Evolutionary conservation across 1,140 invertebrate species (phyloP).

Genomic region (Tribolium castaneum): DNA sequence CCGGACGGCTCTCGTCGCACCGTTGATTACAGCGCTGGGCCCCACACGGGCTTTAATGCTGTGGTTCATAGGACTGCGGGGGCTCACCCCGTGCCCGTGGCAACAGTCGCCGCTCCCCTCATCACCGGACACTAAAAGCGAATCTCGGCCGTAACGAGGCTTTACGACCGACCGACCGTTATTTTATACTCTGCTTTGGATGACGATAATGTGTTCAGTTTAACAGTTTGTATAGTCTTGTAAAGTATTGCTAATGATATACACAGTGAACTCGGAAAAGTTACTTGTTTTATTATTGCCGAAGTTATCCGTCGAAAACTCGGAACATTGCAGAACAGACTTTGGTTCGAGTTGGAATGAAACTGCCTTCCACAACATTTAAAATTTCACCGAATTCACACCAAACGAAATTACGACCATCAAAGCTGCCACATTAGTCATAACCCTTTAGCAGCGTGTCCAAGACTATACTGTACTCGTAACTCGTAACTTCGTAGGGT

Average conservation of each 20-base stretch:
- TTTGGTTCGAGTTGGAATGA: too few relatives aligned
- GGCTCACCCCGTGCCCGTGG: slow-evolving; percentile 35
- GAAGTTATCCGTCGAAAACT: not conserved
- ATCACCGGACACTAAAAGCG: slow-evolving; percentile 11
- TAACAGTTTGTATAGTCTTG: slow-evolving; percentile 28
- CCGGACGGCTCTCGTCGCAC: slow-evolving; percentile 65
- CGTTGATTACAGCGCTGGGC: slow-evolving; percentile 66
- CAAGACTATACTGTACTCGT: too few relatives aligned
- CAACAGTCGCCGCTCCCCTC: slow-evolving; percentile 26
- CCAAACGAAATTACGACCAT: too few relatives aligned
- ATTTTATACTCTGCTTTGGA: slow-evolving; percentile 20
- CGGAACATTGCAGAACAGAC: too few relatives aligned
- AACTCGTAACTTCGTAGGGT: too few relatives aligned
- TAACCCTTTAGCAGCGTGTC: too few relatives aligned
- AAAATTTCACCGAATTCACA: too few relatives aligned
- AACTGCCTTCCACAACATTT: too few relatives aligned
- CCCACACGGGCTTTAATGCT: slow-evolving; percentile 67
- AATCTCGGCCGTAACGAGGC: slow-evolving; percentile 23
- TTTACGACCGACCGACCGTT: slow-evolving; percentile 37
- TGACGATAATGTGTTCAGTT: slow-evolving; percentile 38
- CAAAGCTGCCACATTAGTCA: too few relatives aligned
- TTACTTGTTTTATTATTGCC: not conserved
- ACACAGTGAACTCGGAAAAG: slow-evolving; percentile 14
- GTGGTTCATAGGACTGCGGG: slow-evolving; percentile 62
- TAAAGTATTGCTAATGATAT: slow-evolving; percentile 37